Percentiles rank a stretch among this genome's conserved stretches.
These are phyloP conservation scores for Merodon equestris DNA, from an alignment of 2,888 invertebrate genomes.

Conservation along the genomic window DNA sequence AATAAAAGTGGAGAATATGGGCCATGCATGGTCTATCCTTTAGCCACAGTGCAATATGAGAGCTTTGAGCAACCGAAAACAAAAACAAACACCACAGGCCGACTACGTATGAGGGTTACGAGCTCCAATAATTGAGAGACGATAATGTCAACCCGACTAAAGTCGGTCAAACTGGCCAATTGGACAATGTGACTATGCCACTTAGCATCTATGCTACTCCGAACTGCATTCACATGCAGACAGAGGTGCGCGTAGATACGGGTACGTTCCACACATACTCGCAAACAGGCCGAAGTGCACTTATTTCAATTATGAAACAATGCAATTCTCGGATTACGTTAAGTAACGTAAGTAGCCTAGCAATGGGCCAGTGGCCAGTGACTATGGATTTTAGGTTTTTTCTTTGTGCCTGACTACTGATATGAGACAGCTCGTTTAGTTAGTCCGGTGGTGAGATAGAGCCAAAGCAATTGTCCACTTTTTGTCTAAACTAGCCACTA, in stretches of 20 bases:
- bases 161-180: slow-evolving; percentile 64
- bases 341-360: slow-evolving; percentile 41
- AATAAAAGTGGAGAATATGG: slow-evolving; percentile 19
- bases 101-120: slow-evolving; percentile 21
- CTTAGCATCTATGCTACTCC: too few species aligned
- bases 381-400: slow-evolving; percentile 62
- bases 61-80: slow-evolving; percentile 3
- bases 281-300: slow-evolving; percentile 34
- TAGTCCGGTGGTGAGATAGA: not conserved
- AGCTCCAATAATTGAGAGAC: slow-evolving; percentile 66
- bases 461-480: slow-evolving; percentile 19
- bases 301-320: slow-evolving; percentile 68
- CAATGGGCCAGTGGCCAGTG: slow-evolving; percentile 49
- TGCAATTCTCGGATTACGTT: slow-evolving; percentile 66
- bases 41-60: slow-evolving; percentile 51
- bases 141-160: slow-evolving; percentile 59
- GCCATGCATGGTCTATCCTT: slow-evolving; percentile 53
- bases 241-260: too few species aligned
- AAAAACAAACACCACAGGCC: slow-evolving; percentile 31
- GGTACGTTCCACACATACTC: not conserved
- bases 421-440: slow-evolving; percentile 42
- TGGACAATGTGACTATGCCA: slow-evolving; percentile 50
- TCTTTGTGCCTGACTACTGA: slow-evolving; percentile 37
- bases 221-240: too few species aligned
- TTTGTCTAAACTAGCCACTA: slow-evolving; percentile 16